A percentile compares a stretch with the other conserved stretches of the same genome.
Evolutionary conservation across 2,888 invertebrate genomes (phyloP).

Genomic region (Marronus borbonicus): DNA sequence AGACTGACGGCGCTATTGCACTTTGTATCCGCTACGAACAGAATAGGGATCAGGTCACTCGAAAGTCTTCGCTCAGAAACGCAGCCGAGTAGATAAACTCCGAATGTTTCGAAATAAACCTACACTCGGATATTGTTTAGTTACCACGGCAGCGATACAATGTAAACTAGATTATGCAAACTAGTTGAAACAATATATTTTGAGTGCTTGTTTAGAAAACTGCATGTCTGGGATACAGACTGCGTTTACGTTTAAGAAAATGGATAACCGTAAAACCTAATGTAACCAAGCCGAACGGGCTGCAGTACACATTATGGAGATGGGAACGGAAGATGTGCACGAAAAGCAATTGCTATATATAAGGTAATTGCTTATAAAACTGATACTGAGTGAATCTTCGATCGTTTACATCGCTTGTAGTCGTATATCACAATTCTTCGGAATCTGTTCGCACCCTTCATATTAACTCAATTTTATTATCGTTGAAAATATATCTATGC

Average conservation of each 20-base stretch:
- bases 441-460: background rate
- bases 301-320: background rate
- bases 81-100: slow-evolving; percentile 8
- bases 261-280: background rate
- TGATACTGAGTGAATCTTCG: too few relatives aligned
- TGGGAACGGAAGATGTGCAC: too few relatives aligned
- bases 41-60: too few relatives aligned
- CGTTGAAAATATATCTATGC: background rate
- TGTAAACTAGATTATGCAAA: slow-evolving; percentile 30
- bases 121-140: slow-evolving; percentile 11
- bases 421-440: too few relatives aligned
- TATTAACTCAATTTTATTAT: background rate
- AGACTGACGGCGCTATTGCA: too few relatives aligned
- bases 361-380: too few relatives aligned
- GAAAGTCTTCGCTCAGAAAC: background rate
- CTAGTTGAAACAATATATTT: slow-evolving; percentile 28
- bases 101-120: slow-evolving; percentile 16
- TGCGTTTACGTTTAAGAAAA: background rate
- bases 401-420: too few relatives aligned
- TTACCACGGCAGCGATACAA: background rate
- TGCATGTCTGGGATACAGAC: slow-evolving; percentile 13
- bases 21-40: too few relatives aligned
- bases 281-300: background rate
- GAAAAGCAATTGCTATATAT: too few relatives aligned
- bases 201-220: slow-evolving; percentile 32